Percentiles rank a stretch among this genome's conserved stretches.
Conservation (phyloP, 2,797 vertebrate genomes). For the Clarias pachynema region DNA sequence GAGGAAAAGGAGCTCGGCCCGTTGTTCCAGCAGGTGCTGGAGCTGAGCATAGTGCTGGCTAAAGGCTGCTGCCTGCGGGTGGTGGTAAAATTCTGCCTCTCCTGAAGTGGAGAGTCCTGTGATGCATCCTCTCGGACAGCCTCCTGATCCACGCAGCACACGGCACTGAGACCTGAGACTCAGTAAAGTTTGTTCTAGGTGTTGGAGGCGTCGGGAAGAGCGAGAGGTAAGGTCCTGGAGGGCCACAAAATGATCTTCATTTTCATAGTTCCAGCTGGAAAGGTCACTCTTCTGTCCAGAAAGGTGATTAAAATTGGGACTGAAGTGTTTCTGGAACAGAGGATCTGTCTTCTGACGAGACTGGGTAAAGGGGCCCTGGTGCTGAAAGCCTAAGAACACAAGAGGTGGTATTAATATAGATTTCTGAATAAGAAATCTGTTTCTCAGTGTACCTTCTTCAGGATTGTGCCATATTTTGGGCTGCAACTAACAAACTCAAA, state of each 20-base stretch:
- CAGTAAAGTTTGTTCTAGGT: slow-evolving; percentile 65
- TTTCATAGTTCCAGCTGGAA: slow-evolving; percentile 55
- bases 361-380: slow-evolving; percentile 62
- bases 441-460: neutral
- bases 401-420: neutral
- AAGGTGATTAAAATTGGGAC: slow-evolving; percentile 68
- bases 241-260: slow-evolving; percentile 63
- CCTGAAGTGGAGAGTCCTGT: slow-evolving; percentile 40
- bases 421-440: neutral
- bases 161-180: slow-evolving; percentile 64
- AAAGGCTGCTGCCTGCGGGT: slow-evolving; percentile 54
- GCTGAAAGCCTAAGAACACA: slow-evolving; percentile 54
- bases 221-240: slow-evolving; percentile 65
- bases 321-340: slow-evolving; percentile 62
- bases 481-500: neutral
- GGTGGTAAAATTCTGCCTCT: slow-evolving; percentile 58
- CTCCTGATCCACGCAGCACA: slow-evolving; percentile 46
- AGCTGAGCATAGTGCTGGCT: slow-evolving; percentile 64
- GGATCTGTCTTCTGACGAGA: slow-evolving; percentile 67
- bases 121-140: slow-evolving; percentile 46
- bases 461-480: neutral
- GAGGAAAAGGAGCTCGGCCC: slow-evolving; percentile 70
- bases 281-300: slow-evolving; percentile 53
- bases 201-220: slow-evolving; percentile 65
- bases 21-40: slow-evolving; percentile 68